Evolutionary conservation across 2,888 invertebrate genomes (phyloP).

Genomic region (Tromatobia lineatoria): DNA sequence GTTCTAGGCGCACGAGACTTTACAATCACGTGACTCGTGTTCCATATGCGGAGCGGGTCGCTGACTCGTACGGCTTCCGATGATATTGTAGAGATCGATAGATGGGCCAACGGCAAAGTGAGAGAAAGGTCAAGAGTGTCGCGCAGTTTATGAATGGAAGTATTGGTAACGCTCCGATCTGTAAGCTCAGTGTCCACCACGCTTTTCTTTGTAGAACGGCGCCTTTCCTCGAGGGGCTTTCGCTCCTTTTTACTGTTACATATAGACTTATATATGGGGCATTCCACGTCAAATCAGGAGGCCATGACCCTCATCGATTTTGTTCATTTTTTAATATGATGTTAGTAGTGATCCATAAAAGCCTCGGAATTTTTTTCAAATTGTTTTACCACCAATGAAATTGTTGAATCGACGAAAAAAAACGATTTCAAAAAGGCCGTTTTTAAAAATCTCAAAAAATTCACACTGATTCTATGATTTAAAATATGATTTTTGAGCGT

Average conservation of each 20-base stretch:
- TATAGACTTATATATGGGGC: too few relatives aligned
- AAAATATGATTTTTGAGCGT: too few relatives aligned
- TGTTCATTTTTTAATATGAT: too few relatives aligned
- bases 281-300: too few relatives aligned
- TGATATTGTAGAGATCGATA: conserved; percentile 62
- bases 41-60: conserved; percentile 72
- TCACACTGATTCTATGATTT: too few relatives aligned
- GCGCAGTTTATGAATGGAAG: conserved; percentile 75
- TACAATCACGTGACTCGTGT: conserved; percentile 55
- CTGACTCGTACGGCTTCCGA: conserved; percentile 69
- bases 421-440: too few relatives aligned
- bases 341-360: too few relatives aligned
- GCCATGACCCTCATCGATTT: too few relatives aligned
- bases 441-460: too few relatives aligned
- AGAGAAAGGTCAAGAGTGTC: conserved; percentile 43
- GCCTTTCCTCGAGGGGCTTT: conserved; percentile 38
- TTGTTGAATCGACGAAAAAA: too few relatives aligned
- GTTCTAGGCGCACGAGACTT: conserved; percentile 20
- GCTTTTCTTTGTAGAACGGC: conserved; percentile 25
- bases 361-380: too few relatives aligned
- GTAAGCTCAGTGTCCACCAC: conserved; percentile 42
- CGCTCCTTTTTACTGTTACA: neutral
- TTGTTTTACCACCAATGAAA: too few relatives aligned
- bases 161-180: conserved; percentile 74
- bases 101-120: conserved; percentile 51